phyloP scores from a whole-genome alignment of 2,113 vertebrate species.

The Halichoeres trimaculatus region DNA sequence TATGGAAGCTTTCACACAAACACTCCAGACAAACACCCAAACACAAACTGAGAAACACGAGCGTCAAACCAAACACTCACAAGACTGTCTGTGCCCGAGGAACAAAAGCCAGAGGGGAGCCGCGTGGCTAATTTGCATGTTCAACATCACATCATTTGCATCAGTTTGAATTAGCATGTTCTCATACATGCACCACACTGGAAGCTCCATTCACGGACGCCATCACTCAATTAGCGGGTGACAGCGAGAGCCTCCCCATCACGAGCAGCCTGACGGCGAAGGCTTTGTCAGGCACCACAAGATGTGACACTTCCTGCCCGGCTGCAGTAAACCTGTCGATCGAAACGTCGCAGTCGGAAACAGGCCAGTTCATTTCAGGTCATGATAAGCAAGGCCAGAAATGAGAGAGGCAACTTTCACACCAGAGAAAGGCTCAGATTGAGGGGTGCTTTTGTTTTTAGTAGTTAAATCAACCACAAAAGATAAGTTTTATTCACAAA shows the following conservation, averaged over 20 bases:
- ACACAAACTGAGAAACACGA: conserved; percentile 5
- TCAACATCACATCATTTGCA: conserved; percentile 58
- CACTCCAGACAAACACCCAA: conserved; percentile 32
- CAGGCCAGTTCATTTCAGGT: conserved; percentile 47
- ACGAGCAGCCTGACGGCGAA: conserved; percentile 15
- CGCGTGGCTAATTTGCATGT: conserved; percentile 74
- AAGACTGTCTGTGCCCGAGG: conserved; percentile 13
- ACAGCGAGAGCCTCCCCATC: conserved; percentile 20
- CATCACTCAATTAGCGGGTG: conserved; percentile 46
- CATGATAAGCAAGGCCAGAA: too few relatives aligned
- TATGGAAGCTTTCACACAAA: conserved; percentile 25
- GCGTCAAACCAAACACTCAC: conserved; percentile 10
- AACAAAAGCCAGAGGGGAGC: conserved; percentile 45
- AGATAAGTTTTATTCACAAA: too few relatives aligned
- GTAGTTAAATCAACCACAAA: too few relatives aligned
- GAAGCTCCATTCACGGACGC: conserved; percentile 29
- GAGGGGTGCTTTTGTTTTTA: too few relatives aligned
- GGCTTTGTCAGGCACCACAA: background rate
- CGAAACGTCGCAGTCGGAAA: background rate
- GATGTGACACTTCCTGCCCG: conserved; percentile 26
- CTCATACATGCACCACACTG: conserved; percentile 22
- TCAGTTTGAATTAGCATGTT: conserved; percentile 65
- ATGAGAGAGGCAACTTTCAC: too few relatives aligned
- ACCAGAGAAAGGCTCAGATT: too few relatives aligned
- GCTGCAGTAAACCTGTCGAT: conserved; percentile 17